Base-by-base conservation (phyloP, 2,797 vertebrate genomes). In the Hypotaenidia philippensis region DNA sequence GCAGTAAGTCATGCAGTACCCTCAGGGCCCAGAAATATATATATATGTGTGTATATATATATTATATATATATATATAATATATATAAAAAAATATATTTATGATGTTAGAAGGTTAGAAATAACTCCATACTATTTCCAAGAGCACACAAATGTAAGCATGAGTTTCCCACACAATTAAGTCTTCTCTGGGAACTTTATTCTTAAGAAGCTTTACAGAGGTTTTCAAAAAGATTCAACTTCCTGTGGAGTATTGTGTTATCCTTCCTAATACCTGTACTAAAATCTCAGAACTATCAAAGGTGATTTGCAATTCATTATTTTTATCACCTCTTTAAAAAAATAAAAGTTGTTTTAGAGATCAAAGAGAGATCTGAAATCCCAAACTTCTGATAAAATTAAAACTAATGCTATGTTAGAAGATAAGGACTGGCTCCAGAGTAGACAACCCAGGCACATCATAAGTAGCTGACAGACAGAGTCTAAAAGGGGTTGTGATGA, bases 241-340 rank as follows among this genome's bases (percentile, higher is more conserved):
- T 96, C 83, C 60, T 92, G 60, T 64, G 36, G 70, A 89, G 40
- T 56, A 60, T 25, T 87, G 36, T 87, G 64, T 80, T 95, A 90
- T 87, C 41, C 53, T 92, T 90, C 38, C 49, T 96, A 90, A 96
- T 77, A 74, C 56, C 29, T 87, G 45, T 55, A 83, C n/a, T 60
- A 89, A 79, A 93, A 89, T 77, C 81, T 90, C 64, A 94, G 68
- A 93, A 83, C 40, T 82, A 80, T 85, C 81, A 92, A 93, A 95
- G 78, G 49, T 85, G 68, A 87, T 93, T 97, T 94, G 61, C 81
- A 95, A 96, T 96, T 96, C 90, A 97, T 94, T 91, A 94, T 29
- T 83, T 97, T 94, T 94, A 96, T 75, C 90, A 78, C 38, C 34
- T 77, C 65, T 92, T 89, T 34, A 82, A 59, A 83, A 92, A 74